Evolutionary conservation across 2,888 invertebrate species (phyloP), one percentile per base, ranked within the genome.

Genomic region (Hymenopus coronatus): DNA sequence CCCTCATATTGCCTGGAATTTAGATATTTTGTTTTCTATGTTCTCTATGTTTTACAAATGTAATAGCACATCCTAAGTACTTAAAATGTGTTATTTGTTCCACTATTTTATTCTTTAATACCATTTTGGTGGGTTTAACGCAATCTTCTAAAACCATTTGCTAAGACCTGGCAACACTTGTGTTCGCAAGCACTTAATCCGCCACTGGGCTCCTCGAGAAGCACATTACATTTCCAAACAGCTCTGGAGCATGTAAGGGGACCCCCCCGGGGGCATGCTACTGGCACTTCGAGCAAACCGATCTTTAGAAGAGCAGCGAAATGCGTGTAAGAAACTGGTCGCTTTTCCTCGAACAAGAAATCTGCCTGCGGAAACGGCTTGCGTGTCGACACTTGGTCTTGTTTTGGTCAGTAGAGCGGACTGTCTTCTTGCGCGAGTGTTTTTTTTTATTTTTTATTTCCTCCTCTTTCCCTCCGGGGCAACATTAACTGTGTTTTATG

Each of bases 401-500:
- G 54, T 70, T 70, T 70, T 70, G 54, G 54, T 70, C 54, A 70
- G 15, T 70, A 25, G 25, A 25, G 54, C 54, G 54, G 54, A 70
- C 54, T 70, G 54, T 70, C 54, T 70, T 70, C 54, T 70, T 70
- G 3, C 2, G 54, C 6, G 33, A 33, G 33, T 40, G 40, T 40
- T 40, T 46, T 27, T 14, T 33, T 28, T 2, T 27, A 20, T 25
- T 28, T 30, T 28, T 33, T 33, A 15, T 27, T 9, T 12, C 54
- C 27, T 28, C 81, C 88, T 25, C 33, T 70, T 83, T 27, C 15
- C n/a, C 82, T 83, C 40, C 27, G 1, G 27, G 12, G n/a, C 82
- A 33, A 54, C 84, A 88, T 88, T 88, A 88, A 84, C 84, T 83
- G 84, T 88, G 88, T 88, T 88, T 88, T 88, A 88, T 88, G 84